These are phyloP conservation scores for Cremastobaeus sp. DNA, from an alignment of 2,888 invertebrate species.

Conservation along the genomic window DNA sequence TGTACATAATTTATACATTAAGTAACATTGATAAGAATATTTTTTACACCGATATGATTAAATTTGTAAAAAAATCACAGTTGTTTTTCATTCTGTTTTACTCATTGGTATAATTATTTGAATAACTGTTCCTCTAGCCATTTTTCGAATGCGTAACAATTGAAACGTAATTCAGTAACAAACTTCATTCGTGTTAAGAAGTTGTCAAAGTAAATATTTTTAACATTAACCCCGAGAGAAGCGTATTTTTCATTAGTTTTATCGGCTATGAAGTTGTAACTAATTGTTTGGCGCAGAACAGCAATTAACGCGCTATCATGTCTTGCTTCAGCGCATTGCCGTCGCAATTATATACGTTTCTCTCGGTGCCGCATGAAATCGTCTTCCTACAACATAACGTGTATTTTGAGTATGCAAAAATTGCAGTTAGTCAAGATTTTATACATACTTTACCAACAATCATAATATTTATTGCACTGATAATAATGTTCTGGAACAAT, in stretches of 20 bases:
- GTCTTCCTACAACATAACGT: conserved; percentile 70
- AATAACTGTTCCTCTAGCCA: too few relatives aligned
- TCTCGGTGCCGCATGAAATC: conserved; percentile 70
- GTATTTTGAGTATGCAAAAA: conserved; percentile 71
- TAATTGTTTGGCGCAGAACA: conserved; percentile 4
- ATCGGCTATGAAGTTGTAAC: not conserved
- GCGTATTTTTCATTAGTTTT: conserved; percentile 1
- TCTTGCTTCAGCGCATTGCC: conserved; percentile 69
- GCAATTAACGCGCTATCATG: conserved; percentile 63
- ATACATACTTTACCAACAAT: conserved; percentile 73
- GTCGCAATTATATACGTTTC: conserved; percentile 68
- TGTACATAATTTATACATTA: conserved; percentile 69
- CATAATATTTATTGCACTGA: conserved; percentile 67
- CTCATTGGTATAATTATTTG: not conserved
- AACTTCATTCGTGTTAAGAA: not conserved
- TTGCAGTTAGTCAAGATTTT: conserved; percentile 72
- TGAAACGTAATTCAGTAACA: not conserved
- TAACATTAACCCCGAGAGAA: not conserved
- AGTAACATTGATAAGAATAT: conserved; percentile 8
- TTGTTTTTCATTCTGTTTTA: too few relatives aligned
- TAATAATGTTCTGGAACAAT: conserved; percentile 68
- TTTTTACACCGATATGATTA: too few relatives aligned
- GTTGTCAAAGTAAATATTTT: not conserved
- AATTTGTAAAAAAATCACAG: too few relatives aligned
- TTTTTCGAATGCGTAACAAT: not conserved